Conservation (phyloP, 2,888 invertebrate genomes). For the Mellilla xanthometata region DNA sequence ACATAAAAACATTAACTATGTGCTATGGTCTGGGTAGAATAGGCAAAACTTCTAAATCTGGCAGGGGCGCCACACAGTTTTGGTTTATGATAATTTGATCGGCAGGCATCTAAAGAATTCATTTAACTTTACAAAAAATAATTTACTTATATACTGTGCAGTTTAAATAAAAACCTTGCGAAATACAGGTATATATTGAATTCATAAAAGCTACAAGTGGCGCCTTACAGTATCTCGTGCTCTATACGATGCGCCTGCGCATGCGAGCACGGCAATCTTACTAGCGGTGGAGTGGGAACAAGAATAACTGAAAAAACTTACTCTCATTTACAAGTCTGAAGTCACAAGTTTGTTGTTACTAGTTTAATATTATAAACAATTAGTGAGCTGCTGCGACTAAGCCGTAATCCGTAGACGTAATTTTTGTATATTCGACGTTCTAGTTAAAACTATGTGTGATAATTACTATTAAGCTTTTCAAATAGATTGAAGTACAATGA, state of each 20-base stretch:
- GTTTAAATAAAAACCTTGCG: too few species aligned
- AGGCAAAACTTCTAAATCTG: too few species aligned
- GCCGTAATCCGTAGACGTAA: constrained; percentile 50
- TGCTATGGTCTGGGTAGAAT: too few species aligned
- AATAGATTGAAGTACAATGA: constrained; percentile 77
- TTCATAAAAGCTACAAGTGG: too few species aligned
- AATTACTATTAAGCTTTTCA: constrained; percentile 79
- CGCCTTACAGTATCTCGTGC: too few species aligned
- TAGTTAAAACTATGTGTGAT: constrained; percentile 77
- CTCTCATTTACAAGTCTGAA: constrained; percentile 55
- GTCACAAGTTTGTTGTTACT: constrained; percentile 43
- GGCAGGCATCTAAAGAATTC: too few species aligned
- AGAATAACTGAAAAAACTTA: constrained; percentile 36
- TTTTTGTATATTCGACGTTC: constrained; percentile 73
- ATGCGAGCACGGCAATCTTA: constrained; percentile 26
- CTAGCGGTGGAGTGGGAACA: constrained; percentile 43
- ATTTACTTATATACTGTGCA: too few species aligned
- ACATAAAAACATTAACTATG: too few species aligned
- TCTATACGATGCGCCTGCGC: constrained; percentile 26
- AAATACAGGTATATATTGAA: too few species aligned
- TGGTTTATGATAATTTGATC: too few species aligned
- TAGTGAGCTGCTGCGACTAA: constrained; percentile 48
- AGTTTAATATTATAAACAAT: constrained; percentile 27
- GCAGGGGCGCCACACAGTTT: too few species aligned
- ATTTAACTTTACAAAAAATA: too few species aligned